Evolutionary conservation across 2,888 invertebrate genomes (phyloP), one percentile per base, ranked within the genome.

Genomic region (Ganaspis brasiliensis): DNA sequence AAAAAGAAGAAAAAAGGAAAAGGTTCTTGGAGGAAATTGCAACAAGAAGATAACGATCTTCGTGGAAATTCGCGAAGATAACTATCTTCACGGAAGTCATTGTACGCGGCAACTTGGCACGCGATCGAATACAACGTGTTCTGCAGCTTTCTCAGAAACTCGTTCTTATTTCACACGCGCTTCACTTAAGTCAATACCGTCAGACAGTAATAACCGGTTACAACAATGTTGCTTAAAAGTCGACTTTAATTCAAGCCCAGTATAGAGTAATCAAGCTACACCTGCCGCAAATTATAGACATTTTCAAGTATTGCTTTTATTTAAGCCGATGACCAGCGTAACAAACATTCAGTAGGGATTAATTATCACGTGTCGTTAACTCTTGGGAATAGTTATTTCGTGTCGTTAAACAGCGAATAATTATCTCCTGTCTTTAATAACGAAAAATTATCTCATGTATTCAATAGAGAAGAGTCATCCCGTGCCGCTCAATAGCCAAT

Each of bases 71-170:
- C 40, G 24, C 24, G 12, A 19, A 67, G 63, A 67, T 67, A 67
- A 24, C 21, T 40, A 67, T 67, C 63, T 67, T 67, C 63, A 24
- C 63, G 40, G 45, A 67, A 67, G 63, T 67, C 31, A 59, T 59
- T 67, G n/a, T 67, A 67, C 63, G 63, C 40, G 40, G 40, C 63
- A 40, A 67, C 14, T 24, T 67, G 40, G 40, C 63, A 67, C 45
- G 63, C 63, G 63, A 67, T 67, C 40, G 40, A 45, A 40, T 14
- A 31, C 59, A 59, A 61, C 19, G 61, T 61, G 37, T 45, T 21
- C 40, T 67, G 63, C n/a, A 45, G 63, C 40, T 67, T 67, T 67
- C 63, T 67, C 45, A 24, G 63, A 67, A 67, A 67, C 63, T 45
- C 14, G 40, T 67, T 45, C 37, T 67, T 40, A 67, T 40, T 67